Percentiles rank a stretch among this genome's conserved stretches.
Conservation (phyloP, 2,797 vertebrate genomes). For the Ataeniobius toweri region DNA sequence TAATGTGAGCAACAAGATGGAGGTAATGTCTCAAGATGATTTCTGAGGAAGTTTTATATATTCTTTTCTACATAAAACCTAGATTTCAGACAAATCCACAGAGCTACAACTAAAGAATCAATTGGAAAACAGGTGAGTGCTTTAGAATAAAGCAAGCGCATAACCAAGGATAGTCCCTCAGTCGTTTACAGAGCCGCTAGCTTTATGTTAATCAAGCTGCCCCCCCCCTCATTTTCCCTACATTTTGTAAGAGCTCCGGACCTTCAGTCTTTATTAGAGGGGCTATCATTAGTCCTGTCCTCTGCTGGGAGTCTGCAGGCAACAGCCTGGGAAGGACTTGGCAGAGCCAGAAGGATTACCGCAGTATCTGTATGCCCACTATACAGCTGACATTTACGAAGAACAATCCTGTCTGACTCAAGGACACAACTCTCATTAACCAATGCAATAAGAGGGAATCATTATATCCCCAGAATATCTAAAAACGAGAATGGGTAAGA, state of each 20-base stretch:
- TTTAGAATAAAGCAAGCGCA: slow-evolving; percentile 61
- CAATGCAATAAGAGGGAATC: slow-evolving; percentile 61
- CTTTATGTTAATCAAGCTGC: slow-evolving; percentile 66
- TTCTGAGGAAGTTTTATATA: slow-evolving; percentile 15
- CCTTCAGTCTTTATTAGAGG: slow-evolving; percentile 70
- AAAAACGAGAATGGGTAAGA: slow-evolving; percentile 52
- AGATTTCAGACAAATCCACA: slow-evolving; percentile 6
- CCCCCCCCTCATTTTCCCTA: slow-evolving; percentile 55
- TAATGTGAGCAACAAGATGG: slow-evolving; percentile 43
- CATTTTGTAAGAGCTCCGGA: slow-evolving; percentile 40
- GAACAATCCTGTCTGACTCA: slow-evolving; percentile 58
- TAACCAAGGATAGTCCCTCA: slow-evolving; percentile 68
- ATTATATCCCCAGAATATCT: slow-evolving; percentile 59
- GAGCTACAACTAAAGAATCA: slow-evolving; percentile 32
- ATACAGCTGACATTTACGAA: slow-evolving; percentile 72
- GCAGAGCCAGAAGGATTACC: slow-evolving; percentile 67
- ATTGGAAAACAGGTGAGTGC: slow-evolving; percentile 33
- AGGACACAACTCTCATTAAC: slow-evolving; percentile 72
- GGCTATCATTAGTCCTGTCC: slow-evolving; percentile 63
- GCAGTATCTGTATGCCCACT: slow-evolving; percentile 33
- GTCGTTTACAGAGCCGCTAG: slow-evolving; percentile 52
- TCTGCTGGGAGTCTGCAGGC: slow-evolving; percentile 67
- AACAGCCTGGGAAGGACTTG: slow-evolving; percentile 54
- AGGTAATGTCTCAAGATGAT: slow-evolving; percentile 41
- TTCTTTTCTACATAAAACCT: slow-evolving; percentile 4